Percentiles rank a stretch among this genome's conserved stretches.
These are phyloP conservation scores for Ostrea edulis DNA, from an alignment of 1,140 invertebrate species.

Conservation along the genomic window DNA sequence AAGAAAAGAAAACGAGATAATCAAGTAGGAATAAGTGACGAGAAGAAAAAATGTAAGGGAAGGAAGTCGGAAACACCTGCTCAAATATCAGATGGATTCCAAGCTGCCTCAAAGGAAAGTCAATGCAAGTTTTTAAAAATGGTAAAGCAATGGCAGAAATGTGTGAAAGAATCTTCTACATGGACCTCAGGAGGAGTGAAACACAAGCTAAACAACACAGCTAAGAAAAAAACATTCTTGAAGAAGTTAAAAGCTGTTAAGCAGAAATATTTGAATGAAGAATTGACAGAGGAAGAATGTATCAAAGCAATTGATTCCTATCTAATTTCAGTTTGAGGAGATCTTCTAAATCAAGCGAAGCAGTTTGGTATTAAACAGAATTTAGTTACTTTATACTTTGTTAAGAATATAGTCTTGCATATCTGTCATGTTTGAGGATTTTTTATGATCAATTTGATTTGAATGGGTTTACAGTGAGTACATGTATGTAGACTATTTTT, in stretches of 20 bases:
- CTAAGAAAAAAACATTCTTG: neutral
- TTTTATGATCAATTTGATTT: too few relatives aligned
- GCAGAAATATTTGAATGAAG: neutral
- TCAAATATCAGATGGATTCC: neutral
- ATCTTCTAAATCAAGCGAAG: too few relatives aligned
- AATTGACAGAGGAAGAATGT: neutral
- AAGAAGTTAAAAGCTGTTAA: slow-evolving; percentile 8
- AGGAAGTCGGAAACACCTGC: neutral
- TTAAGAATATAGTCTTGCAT: too few relatives aligned
- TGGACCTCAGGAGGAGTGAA: neutral
- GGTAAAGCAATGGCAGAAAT: neutral
- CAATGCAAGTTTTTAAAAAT: neutral
- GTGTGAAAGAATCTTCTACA: neutral
- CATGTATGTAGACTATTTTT: too few relatives aligned
- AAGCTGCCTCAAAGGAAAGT: neutral
- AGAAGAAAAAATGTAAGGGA: neutral
- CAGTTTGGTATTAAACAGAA: too few relatives aligned
- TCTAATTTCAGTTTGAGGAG: neutral
- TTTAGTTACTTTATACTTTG: too few relatives aligned
- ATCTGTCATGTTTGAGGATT: too few relatives aligned
- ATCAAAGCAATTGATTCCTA: neutral
- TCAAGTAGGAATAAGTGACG: neutral
- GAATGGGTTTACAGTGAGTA: too few relatives aligned
- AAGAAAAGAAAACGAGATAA: neutral
- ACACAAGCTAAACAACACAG: neutral